Conservation (phyloP, 2,888 invertebrate species). For the Notocelia uddmanniana region DNA sequence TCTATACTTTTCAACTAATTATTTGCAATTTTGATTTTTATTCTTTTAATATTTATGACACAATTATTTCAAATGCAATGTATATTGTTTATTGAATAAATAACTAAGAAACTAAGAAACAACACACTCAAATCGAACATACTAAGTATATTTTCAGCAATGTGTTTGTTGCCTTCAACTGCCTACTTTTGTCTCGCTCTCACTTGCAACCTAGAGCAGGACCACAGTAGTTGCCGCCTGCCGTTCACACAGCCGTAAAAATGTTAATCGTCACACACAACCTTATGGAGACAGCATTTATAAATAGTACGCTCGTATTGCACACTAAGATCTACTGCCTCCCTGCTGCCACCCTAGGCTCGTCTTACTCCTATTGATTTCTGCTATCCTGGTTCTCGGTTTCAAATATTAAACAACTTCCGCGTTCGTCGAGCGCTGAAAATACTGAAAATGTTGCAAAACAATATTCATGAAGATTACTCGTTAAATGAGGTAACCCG, state of each 20-base stretch:
- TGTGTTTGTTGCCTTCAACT: no score
- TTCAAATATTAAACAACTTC: conserved; percentile 43
- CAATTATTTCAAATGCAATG: no score
- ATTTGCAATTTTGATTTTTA: no score
- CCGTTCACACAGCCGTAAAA: neutral
- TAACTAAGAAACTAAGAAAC: no score
- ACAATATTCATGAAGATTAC: neutral
- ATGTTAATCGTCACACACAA: neutral
- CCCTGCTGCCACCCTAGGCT: neutral
- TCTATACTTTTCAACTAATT: no score
- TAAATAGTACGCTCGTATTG: neutral
- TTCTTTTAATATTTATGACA: no score
- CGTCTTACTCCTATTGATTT: conserved; percentile 10
- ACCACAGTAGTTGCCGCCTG: neutral
- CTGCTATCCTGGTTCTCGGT: conserved; percentile 17
- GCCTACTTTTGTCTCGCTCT: no score
- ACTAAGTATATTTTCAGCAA: no score
- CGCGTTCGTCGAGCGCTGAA: conserved; percentile 29
- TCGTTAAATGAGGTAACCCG: no score
- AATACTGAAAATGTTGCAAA: conserved; percentile 12
- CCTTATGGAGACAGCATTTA: neutral
- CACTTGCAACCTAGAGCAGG: neutral
- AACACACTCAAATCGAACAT: no score
- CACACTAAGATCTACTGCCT: neutral
- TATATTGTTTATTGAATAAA: no score